phyloP scores from a whole-genome alignment of 2,888 invertebrate species.

The Danaus chrysippus region DNA sequence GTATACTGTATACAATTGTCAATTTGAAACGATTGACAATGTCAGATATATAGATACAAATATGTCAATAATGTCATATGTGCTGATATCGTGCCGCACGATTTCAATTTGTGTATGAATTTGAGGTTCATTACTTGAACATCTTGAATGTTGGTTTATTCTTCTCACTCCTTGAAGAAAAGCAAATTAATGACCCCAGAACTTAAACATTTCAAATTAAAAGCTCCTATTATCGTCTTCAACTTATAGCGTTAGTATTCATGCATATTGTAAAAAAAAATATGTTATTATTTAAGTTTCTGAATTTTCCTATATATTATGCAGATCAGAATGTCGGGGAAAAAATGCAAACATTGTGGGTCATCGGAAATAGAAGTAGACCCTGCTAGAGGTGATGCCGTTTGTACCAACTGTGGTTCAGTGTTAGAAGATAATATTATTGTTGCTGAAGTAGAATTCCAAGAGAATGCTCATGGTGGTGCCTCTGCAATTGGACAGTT shows the following conservation, averaged over 20 bases:
- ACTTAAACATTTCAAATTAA: neutral
- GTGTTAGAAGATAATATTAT: slow-evolving; percentile 98
- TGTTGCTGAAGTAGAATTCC: slow-evolving; percentile 97
- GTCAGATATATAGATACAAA: neutral
- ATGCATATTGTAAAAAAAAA: neutral
- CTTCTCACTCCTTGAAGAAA: neutral
- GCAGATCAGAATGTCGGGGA: slow-evolving; percentile 71
- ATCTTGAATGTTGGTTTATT: neutral
- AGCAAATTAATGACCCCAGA: neutral
- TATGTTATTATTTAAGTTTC: neutral
- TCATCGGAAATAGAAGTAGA: slow-evolving; percentile 96
- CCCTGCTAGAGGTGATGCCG: slow-evolving; percentile 95
- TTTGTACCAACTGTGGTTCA: slow-evolving; percentile 97
- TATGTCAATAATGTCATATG: slow-evolving; percentile 2
- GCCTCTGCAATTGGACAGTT: slow-evolving; percentile 95
- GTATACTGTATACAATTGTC: no score
- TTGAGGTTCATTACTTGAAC: neutral
- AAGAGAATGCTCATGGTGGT: slow-evolving; percentile 94
- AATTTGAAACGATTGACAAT: neutral
- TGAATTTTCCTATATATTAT: neutral
- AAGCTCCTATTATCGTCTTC: neutral
- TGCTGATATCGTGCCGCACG: neutral
- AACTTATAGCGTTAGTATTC: neutral
- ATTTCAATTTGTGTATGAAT: neutral
- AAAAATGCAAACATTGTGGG: slow-evolving; percentile 92